Conservation (phyloP, 2,888 invertebrate genomes). For the Malacosoma neustria region DNA sequence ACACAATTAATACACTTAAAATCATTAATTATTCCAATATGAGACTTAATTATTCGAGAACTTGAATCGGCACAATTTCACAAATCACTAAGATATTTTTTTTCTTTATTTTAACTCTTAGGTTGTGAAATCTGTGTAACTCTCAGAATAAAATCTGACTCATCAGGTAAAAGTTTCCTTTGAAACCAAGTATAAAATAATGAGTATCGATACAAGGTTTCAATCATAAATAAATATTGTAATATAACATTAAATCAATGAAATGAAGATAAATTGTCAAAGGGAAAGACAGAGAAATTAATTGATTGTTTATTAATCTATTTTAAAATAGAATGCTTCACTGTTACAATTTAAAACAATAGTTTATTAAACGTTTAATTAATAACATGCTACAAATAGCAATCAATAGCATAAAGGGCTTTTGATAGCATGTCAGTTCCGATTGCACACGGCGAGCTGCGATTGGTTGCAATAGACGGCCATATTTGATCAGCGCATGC, state of each 20-base stretch:
- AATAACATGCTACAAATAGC: constrained; percentile 40
- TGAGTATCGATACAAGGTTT: too few species aligned
- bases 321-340: background rate
- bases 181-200: too few species aligned
- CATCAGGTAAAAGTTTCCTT: too few species aligned
- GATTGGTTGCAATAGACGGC: constrained; percentile 57
- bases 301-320: background rate
- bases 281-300: background rate
- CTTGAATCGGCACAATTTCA: constrained; percentile 26
- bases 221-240: too few species aligned
- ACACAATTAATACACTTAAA: too few species aligned
- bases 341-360: constrained; percentile 15
- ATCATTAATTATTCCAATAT: too few species aligned
- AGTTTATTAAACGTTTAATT: constrained; percentile 27
- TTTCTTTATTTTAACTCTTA: too few species aligned
- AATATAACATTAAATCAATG: too few species aligned
- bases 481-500: constrained; percentile 68
- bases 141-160: too few species aligned
- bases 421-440: constrained; percentile 42
- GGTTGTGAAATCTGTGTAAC: too few species aligned
- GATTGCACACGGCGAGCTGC: constrained; percentile 27
- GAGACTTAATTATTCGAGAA: constrained; percentile 13
- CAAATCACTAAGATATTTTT: constrained; percentile 26
- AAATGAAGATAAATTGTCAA: too few species aligned
- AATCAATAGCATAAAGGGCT: constrained; percentile 55